Conservation (phyloP, 2,888 invertebrate genomes). For the Cenopis cana region DNA sequence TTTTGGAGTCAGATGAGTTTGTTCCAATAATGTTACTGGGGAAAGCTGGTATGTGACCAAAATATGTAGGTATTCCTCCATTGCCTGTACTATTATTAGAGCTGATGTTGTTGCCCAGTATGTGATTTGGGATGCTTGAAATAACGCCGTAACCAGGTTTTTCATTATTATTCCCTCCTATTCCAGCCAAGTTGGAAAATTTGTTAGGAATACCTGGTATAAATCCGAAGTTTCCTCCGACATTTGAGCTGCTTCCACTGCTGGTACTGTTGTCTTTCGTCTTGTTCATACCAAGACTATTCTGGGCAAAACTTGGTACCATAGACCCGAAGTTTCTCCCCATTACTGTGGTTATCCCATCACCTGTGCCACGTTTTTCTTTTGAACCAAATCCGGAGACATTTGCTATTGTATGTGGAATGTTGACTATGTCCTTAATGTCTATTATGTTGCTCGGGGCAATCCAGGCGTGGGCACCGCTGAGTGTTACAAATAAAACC, state of each 20-base stretch:
- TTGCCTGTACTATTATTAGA: not conserved
- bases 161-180: not conserved
- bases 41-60: not conserved
- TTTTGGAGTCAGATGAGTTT: slow-evolving; percentile 11
- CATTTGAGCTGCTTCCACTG: not conserved
- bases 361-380: slow-evolving; percentile 6
- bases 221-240: slow-evolving; percentile 23
- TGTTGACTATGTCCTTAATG: slow-evolving; percentile 22
- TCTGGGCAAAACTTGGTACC: slow-evolving; percentile 5
- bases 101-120: slow-evolving; percentile 16
- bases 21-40: slow-evolving; percentile 7
- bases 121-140: not conserved
- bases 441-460: slow-evolving; percentile 7
- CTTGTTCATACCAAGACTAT: slow-evolving; percentile 21
- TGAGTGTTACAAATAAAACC: slow-evolving; percentile 6
- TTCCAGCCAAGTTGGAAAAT: slow-evolving; percentile 24
- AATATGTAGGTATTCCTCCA: not conserved
- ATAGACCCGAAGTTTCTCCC: slow-evolving; percentile 8
- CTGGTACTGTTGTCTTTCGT: slow-evolving; percentile 10
- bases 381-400: slow-evolving; percentile 23
- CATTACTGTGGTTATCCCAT: slow-evolving; percentile 26
- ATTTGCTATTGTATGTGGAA: slow-evolving; percentile 19
- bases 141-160: slow-evolving; percentile 7
- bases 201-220: slow-evolving; percentile 33
- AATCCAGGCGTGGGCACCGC: not conserved